A percentile compares a stretch with the other conserved stretches of the same genome.
These are phyloP conservation scores for Microcebus jonahi DNA, from an alignment of 2,113 vertebrate species.

Conservation along the genomic window DNA sequence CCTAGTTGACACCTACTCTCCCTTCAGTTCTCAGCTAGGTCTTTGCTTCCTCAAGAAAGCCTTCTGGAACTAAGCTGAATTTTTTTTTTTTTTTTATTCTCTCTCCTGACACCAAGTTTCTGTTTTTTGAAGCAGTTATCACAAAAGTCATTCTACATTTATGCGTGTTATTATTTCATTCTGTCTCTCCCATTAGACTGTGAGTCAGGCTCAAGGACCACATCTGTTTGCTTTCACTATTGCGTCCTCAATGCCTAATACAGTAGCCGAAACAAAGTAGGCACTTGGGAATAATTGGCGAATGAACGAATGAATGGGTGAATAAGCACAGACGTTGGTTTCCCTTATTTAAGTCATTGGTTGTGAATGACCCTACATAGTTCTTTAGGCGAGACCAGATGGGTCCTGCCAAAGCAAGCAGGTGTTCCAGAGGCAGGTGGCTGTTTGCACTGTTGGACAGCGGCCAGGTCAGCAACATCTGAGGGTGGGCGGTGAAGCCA, in stretches of 20 bases:
- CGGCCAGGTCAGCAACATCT: not conserved
- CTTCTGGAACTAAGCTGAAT: not conserved
- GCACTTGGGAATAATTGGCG: not conserved
- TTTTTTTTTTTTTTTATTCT: not conserved
- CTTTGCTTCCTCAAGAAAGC: not conserved
- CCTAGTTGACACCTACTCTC: not conserved
- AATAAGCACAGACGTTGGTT: not conserved
- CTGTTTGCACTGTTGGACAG: too few relatives aligned
- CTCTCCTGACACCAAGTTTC: not conserved
- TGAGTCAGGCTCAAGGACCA: not conserved
- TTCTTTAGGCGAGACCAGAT: not conserved
- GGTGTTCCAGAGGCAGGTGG: not conserved
- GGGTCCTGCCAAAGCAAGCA: not conserved
- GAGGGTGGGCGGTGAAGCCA: not conserved
- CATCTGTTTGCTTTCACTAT: not conserved
- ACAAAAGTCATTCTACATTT: not conserved
- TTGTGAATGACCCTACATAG: not conserved
- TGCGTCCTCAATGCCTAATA: not conserved
- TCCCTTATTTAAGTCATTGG: not conserved
- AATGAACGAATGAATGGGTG: not conserved
- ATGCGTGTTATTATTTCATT: not conserved
- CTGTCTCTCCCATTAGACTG: not conserved
- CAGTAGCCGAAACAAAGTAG: not conserved
- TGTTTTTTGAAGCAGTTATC: not conserved
- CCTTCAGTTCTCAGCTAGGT: not conserved